Evolutionary conservation across 1,140 invertebrate genomes (phyloP).

Genomic region (Schlechtendalia chinensis): DNA sequence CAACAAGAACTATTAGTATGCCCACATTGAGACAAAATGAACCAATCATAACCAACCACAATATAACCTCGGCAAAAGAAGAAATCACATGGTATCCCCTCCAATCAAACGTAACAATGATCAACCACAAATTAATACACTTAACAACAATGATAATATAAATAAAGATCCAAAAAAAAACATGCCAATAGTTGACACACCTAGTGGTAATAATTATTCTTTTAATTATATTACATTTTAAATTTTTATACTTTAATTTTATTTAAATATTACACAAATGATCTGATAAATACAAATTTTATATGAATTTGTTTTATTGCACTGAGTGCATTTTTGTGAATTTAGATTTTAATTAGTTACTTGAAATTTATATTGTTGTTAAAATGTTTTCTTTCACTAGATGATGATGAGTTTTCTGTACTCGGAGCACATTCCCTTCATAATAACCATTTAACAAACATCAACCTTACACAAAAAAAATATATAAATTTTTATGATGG

Average conservation of each 20-base stretch:
- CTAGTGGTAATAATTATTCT: constrained; percentile 25
- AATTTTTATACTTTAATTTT: no score
- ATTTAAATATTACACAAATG: no score
- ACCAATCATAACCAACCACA: constrained; percentile 3
- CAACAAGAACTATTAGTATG: constrained; percentile 28
- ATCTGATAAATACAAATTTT: no score
- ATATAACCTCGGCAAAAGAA: no score
- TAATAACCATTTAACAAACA: constrained; percentile 15
- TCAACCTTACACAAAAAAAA: constrained; percentile 1
- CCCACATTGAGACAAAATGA: constrained; percentile 2
- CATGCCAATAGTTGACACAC: background rate
- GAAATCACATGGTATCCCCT: background rate
- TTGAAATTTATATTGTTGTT: no score
- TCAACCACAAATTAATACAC: constrained; percentile 43
- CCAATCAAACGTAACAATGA: constrained; percentile 38
- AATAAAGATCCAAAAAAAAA: constrained; percentile 21
- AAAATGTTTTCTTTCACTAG: background rate
- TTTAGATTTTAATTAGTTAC: no score
- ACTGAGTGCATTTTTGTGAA: no score
- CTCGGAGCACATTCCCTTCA: constrained; percentile 11
- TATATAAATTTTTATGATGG: background rate
- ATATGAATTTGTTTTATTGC: no score
- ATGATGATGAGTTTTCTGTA: constrained; percentile 37
- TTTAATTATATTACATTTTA: background rate
- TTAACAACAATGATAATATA: background rate